Evolutionary conservation across 2,888 invertebrate genomes (phyloP), one percentile per base, ranked within the genome.

Genomic region (Hypolimnas misippus): DNA sequence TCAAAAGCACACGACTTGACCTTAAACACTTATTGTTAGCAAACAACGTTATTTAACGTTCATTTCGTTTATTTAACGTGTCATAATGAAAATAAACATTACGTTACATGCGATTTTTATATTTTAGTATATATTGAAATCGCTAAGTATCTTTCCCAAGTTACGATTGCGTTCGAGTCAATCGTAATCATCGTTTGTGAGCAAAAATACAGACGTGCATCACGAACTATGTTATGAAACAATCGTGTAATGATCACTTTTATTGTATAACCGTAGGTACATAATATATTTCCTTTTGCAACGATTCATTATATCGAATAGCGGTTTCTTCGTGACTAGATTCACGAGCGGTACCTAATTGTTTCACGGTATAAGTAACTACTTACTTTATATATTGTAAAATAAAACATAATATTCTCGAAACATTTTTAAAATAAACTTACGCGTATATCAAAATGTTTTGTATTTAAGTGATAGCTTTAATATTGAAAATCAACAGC

Each of bases 181-280:
- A n/a, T 49, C 40, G 42, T 52, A 53, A 61, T 52, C 5, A 21
- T 53, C 16, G 19, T 49, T 40, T 61, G 56, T 57, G 10, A 38
- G 21, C 19, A 29, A 40, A 49, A 46, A 44, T 49, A 42, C 40
- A 31, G 51, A 38, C 65, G 65, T 65, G 65, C 21, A 58, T 58
- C 65, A 65, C 65, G 65, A 65, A 29, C 17, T 62, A 29, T 57
- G 50, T 64, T 61, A 61, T 61, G 50, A 44, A 57, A 57, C 21
- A 62, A 55, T 65, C 65, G 57, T 64, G 57, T 38, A 29, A 42
- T 35, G 53, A 40, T 52, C 40, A 3, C 5, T 17, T 14, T 60
- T 35, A 19, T 25, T 16, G 19, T 50, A 21, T 8, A 33, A 53
- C 38, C n/a, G 7, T 35, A 14, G 31, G 14, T 29, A 31, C 16